Conservation (phyloP, 2,113 vertebrate species). For the Rhinolophus sinicus region DNA sequence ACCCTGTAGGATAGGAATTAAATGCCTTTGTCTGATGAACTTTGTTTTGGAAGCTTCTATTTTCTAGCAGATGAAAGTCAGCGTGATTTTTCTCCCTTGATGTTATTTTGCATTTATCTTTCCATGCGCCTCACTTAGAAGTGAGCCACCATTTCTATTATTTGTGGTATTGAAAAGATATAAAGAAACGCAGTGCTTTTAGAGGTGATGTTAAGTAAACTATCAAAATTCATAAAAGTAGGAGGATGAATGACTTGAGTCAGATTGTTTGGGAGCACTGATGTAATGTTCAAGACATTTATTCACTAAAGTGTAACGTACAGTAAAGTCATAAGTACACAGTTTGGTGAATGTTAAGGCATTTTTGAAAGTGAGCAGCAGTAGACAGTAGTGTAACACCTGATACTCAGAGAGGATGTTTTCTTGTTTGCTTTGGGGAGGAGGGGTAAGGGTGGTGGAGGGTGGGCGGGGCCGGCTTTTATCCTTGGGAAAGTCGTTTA, state of each 20-base stretch:
- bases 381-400: background rate
- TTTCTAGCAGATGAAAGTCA: slow-evolving; percentile 24
- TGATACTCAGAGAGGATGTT: background rate
- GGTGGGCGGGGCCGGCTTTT: background rate
- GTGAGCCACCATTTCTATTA: background rate
- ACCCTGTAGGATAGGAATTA: background rate
- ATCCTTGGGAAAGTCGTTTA: background rate
- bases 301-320: background rate
- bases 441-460: background rate
- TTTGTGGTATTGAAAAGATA: slow-evolving; percentile 50
- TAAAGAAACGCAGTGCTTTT: background rate
- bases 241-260: slow-evolving; percentile 33
- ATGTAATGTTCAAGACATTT: slow-evolving; percentile 5
- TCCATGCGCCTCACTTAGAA: background rate
- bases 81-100: background rate
- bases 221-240: slow-evolving; percentile 27
- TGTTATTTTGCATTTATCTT: slow-evolving; percentile 33
- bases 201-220: background rate
- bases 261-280: background rate
- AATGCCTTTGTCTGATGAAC: background rate
- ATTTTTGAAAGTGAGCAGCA: background rate
- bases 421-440: background rate
- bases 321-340: background rate
- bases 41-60: background rate
- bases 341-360: background rate